phyloP scores from a whole-genome alignment of 2,888 invertebrate species.

The Leucania comma region DNA sequence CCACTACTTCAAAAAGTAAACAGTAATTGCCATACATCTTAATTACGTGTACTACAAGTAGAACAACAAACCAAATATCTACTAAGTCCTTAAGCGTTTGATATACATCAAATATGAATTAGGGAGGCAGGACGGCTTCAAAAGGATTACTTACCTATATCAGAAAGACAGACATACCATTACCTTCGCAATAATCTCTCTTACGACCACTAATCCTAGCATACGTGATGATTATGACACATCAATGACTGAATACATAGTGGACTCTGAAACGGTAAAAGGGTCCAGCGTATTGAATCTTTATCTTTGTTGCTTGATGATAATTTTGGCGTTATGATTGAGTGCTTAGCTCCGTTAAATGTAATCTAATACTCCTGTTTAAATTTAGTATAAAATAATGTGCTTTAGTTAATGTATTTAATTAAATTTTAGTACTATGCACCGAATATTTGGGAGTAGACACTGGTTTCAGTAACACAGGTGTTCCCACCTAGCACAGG shows the following conservation, averaged over 20 bases:
- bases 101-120: conserved; percentile 43
- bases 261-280: background rate
- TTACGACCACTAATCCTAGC: conserved; percentile 30
- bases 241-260: background rate
- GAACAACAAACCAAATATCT: background rate
- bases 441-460: too few species aligned
- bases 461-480: too few species aligned
- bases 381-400: too few species aligned
- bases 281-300: background rate
- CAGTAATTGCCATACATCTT: too few species aligned
- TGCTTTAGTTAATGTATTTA: too few species aligned
- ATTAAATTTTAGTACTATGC: too few species aligned
- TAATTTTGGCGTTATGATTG: background rate
- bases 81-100: background rate
- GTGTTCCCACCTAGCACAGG: too few species aligned
- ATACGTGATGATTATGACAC: conserved; percentile 22
- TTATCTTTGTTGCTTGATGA: background rate
- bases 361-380: too few species aligned
- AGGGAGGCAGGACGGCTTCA: conserved; percentile 5
- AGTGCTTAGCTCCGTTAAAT: background rate
- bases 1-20: too few species aligned
- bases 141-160: conserved; percentile 44
- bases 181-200: conserved; percentile 43
- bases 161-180: conserved; percentile 29
- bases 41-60: background rate